Base-by-base conservation (phyloP, 2,113 vertebrate genomes). In the Mormyrus lacerda region DNA sequence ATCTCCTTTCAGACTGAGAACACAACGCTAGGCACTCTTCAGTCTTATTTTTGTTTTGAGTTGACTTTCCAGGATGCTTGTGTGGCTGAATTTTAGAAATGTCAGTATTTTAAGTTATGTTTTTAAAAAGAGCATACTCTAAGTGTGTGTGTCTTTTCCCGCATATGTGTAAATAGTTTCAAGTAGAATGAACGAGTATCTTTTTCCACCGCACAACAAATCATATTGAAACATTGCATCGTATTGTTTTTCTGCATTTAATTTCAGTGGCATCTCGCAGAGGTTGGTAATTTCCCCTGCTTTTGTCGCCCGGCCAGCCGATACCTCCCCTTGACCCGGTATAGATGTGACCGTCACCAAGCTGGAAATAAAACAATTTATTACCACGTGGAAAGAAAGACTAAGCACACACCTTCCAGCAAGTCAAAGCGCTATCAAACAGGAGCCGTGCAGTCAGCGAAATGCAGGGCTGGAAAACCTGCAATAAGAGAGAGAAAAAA, bases 391-490 rank as follows among this genome's bases (percentile, higher is more conserved):
- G 85, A 87, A 87, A 87, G 51, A 85, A 53, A 24, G 27, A 51
- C 51, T 31, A 51, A 86, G 39, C 31, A n/a, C 21, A 24, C 85
- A 53, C 51, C 48, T 87, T 87, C 47, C 85, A 87, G 85, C 50
- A 87, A 87, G 87, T 44, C 51, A 69, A 69, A 69, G 53, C 35
- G 39, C 87, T n/a, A 44, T 61, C 39, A 53, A 53, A n/a, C 11
- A 10, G 6, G 53, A 65, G 45, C 10, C 39, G 27, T 51, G 85
- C 17, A 31, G 86, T 87, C 50, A 87, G 50, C 86, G 11, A 45
- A 87, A 87, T 17, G n/a, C n/a, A 55, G 87, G 55, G 87, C 39
- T 87, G 87, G 87, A 87, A 87, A 87, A 87, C 51, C 87, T 87
- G 55, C 51, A 44, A 58, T 86, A 86, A 86, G 73, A 17, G 31